These are phyloP conservation scores for Argopecten irradians DNA, from an alignment of 1,140 invertebrate species.

Conservation along the genomic window DNA sequence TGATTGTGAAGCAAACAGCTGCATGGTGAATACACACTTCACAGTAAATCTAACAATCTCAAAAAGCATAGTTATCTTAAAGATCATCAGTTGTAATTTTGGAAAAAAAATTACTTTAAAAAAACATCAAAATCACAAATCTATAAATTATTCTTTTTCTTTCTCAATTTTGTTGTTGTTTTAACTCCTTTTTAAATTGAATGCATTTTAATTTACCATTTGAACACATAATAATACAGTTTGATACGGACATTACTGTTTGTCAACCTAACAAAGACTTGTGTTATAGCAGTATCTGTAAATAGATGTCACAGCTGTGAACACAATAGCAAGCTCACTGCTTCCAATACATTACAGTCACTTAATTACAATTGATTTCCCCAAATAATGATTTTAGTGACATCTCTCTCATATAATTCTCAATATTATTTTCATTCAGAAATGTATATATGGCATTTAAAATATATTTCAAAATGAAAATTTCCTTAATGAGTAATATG, in stretches of 20 bases:
- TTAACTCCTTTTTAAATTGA: no score
- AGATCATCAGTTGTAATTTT: not conserved
- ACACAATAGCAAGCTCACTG: not conserved
- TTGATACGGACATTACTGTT: not conserved
- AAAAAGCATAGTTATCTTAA: not conserved
- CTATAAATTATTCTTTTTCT: no score
- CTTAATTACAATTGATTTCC: slow-evolving; percentile 6
- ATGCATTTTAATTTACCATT: no score
- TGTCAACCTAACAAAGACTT: not conserved
- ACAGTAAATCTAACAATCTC: not conserved
- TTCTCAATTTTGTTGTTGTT: no score
- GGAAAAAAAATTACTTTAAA: no score
- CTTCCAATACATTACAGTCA: not conserved
- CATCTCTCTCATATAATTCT: not conserved
- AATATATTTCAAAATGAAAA: no score
- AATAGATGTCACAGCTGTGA: not conserved
- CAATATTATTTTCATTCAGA: no score
- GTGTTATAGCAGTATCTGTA: not conserved
- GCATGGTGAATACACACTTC: not conserved
- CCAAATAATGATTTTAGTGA: not conserved
- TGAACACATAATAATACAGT: not conserved
- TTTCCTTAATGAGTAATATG: no score
- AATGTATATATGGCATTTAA: no score
- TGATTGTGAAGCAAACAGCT: not conserved
- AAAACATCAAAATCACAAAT: no score